These are phyloP conservation scores for Papilio dardanus DNA, from an alignment of 1,140 invertebrate species.

Conservation along the genomic window DNA sequence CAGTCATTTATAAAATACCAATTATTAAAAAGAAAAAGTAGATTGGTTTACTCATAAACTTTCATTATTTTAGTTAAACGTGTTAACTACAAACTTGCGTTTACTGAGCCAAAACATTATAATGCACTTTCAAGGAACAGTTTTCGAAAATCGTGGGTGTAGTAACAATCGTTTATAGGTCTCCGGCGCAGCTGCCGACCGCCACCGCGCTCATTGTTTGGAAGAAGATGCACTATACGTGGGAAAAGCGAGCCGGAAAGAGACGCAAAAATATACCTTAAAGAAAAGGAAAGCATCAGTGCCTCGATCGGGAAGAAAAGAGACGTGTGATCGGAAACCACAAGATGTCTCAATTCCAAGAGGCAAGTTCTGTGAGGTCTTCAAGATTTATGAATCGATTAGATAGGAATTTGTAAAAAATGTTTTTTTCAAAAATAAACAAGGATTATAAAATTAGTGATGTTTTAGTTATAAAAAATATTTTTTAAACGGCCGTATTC, in stretches of 20 bases:
- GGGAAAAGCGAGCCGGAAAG: constrained; percentile 66
- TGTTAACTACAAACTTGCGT: neutral
- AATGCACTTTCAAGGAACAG: constrained; percentile 46
- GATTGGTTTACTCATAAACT: neutral
- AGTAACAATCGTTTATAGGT: constrained; percentile 76
- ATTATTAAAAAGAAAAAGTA: neutral
- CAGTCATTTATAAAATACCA: neutral
- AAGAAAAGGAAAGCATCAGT: constrained; percentile 69
- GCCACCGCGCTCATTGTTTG: constrained; percentile 74
- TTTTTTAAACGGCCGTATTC: neutral
- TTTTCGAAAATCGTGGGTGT: constrained; percentile 70
- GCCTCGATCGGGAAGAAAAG: constrained; percentile 57
- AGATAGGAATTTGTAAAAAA: constrained; percentile 62
- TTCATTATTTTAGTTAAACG: neutral
- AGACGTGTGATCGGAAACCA: constrained; percentile 79
- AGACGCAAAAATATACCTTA: constrained; percentile 66
- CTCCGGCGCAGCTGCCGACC: constrained; percentile 76
- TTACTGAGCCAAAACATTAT: constrained; percentile 40
- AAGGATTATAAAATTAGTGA: neutral
- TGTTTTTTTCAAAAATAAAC: neutral
- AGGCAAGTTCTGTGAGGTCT: constrained; percentile 77
- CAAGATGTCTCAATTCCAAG: constrained; percentile 82
- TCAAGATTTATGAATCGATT: constrained; percentile 71
- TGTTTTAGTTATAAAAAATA: neutral
- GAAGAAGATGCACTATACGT: constrained; percentile 75